Percentiles rank a stretch among this genome's conserved stretches.
phyloP scores from a whole-genome alignment of 92 coral and sea anemone genomes.

The Meandrina meandrites region DNA sequence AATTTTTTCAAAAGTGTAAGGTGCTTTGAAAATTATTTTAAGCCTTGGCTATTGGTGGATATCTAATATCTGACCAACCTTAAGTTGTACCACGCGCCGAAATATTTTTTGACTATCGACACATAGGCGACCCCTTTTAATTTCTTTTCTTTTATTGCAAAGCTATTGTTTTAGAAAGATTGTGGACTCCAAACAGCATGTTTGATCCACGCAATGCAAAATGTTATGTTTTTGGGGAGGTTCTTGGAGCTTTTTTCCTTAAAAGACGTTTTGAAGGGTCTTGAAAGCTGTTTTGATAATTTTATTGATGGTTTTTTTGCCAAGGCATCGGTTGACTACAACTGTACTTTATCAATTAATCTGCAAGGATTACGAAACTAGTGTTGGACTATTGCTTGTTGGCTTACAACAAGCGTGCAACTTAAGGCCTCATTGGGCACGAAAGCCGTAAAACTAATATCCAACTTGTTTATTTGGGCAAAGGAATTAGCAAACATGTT shows the following conservation, averaged over 20 bases:
- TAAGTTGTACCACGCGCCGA: not conserved
- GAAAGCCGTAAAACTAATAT: conserved; percentile 19
- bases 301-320: not conserved
- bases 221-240: not conserved
- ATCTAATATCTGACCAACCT: not conserved
- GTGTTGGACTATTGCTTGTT: not conserved
- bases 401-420: not conserved
- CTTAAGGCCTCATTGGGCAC: conserved; percentile 15
- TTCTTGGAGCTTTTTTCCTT: not conserved
- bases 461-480: conserved; percentile 7
- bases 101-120: not conserved
- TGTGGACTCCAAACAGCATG: not conserved
- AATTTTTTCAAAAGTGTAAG: not conserved
- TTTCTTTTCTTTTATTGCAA: conserved; percentile 7
- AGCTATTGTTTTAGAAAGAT: not conserved
- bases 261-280: not conserved
- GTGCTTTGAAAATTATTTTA: not conserved
- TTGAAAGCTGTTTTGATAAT: not conserved
- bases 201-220: not conserved
- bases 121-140: not conserved
- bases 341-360: not conserved
- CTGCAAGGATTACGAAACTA: conserved; percentile 19
- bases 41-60: not conserved
- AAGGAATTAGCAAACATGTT: not conserved
- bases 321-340: not conserved